Percentiles rank a stretch among this genome's conserved stretches.
Evolutionary conservation across 2,797 vertebrate genomes (phyloP).

Genomic region (Dendrocincla tyrannina): DNA sequence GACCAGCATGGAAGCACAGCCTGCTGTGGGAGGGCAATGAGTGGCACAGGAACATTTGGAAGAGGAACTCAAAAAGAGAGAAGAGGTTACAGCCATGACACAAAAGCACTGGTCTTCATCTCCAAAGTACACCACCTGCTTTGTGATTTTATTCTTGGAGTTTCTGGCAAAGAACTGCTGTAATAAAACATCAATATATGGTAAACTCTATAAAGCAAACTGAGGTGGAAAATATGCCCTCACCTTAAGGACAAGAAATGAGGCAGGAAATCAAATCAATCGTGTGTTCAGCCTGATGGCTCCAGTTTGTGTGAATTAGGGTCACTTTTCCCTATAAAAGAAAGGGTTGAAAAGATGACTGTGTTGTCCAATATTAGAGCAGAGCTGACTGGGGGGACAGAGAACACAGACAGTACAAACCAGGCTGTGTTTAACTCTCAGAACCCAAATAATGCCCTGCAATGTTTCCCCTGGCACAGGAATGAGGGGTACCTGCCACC

Average conservation of each 20-base stretch:
- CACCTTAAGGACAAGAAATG: conserved; percentile 10
- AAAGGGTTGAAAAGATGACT: not conserved
- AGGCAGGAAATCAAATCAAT: conserved; percentile 29
- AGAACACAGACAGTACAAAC: not conserved
- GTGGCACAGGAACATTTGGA: not conserved
- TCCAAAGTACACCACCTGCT: not conserved
- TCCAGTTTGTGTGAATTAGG: not conserved
- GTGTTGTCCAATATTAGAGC: not conserved
- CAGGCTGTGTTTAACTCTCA: not conserved
- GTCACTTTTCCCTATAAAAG: not conserved
- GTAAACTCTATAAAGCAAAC: conserved; percentile 7
- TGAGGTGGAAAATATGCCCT: conserved; percentile 25
- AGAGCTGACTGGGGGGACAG: not conserved
- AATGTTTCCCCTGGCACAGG: not conserved
- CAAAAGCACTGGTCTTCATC: not conserved
- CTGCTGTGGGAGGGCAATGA: not conserved
- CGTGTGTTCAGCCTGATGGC: not conserved
- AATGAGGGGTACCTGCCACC: not conserved
- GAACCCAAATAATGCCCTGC: not conserved
- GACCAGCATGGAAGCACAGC: not conserved
- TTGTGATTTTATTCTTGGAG: not conserved
- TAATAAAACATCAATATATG: not conserved
- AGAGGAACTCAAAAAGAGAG: not conserved
- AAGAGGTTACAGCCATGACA: not conserved
- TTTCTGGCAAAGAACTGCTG: not conserved